Conservation (phyloP, 2,113 vertebrate genomes). For the Lepisosteus osseus region DNA sequence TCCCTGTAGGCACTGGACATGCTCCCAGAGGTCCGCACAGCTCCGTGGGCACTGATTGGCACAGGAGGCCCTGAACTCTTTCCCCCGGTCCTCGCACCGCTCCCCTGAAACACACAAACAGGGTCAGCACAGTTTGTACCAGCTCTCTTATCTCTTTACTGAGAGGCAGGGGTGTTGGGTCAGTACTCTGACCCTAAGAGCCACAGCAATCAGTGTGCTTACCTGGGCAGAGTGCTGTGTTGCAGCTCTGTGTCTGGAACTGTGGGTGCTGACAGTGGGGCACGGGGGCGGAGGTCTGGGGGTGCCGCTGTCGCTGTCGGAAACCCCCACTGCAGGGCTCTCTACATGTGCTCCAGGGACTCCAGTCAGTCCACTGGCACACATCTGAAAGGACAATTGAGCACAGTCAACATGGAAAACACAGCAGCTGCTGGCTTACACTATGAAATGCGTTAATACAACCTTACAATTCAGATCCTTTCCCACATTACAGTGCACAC, state of each 20-base stretch:
- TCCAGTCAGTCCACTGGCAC: constrained; percentile 81
- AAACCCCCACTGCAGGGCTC: constrained; percentile 79
- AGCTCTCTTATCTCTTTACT: too few species aligned
- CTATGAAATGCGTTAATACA: too few species aligned
- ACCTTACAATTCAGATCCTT: too few species aligned
- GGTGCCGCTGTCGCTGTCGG: constrained; percentile 65
- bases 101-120: constrained; percentile 60
- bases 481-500: too few species aligned
- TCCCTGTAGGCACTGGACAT: constrained; percentile 81
- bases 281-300: constrained; percentile 21
- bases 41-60: constrained; percentile 81
- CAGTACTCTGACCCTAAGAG: background rate
- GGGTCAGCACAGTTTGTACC: background rate
- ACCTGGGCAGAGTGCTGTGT: constrained; percentile 78
- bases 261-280: constrained; percentile 54
- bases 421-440: too few species aligned
- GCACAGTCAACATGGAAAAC: background rate
- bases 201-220: constrained; percentile 2
- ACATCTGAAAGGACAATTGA: constrained; percentile 52
- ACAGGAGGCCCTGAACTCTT: constrained; percentile 53
- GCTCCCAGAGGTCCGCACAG: constrained; percentile 81
- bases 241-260: constrained; percentile 82
- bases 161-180: background rate
- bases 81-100: constrained; percentile 70
- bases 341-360: constrained; percentile 75